Percentiles rank a stretch among this genome's conserved stretches.
Evolutionary conservation across 92 coral and sea anemone species (phyloP).

Genomic region (Phenganax marumi): DNA sequence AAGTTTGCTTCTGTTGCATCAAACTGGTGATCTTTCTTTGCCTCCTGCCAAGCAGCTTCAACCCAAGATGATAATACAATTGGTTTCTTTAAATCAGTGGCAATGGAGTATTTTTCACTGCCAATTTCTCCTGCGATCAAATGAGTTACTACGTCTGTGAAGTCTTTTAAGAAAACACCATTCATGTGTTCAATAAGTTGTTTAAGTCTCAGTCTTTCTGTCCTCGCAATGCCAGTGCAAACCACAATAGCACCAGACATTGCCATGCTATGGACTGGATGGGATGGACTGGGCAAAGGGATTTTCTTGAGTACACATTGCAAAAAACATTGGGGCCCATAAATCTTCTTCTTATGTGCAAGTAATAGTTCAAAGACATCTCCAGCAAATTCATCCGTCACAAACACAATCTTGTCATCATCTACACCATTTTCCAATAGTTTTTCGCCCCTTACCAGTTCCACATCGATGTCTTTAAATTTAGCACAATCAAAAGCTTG

Average conservation of each 20-base stretch:
- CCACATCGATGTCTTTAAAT: constrained; percentile 61
- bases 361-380: constrained; percentile 69
- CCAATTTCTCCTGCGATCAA: constrained; percentile 96
- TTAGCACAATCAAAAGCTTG: constrained; percentile 68
- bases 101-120: constrained; percentile 79
- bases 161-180: constrained; percentile 66
- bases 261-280: constrained; percentile 66
- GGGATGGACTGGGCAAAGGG: constrained; percentile 63
- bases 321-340: constrained; percentile 84
- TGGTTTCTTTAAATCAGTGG: constrained; percentile 68
- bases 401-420: constrained; percentile 60
- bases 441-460: constrained; percentile 61
- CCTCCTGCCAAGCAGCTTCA: constrained; percentile 67
- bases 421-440: constrained; percentile 57
- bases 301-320: constrained; percentile 68
- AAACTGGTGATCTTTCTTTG: constrained; percentile 53
- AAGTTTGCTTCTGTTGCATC: constrained; percentile 67
- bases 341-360: constrained; percentile 64
- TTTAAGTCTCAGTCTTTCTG: constrained; percentile 65
- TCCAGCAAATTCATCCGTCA: constrained; percentile 78
- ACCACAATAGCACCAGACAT: constrained; percentile 67
- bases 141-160: constrained; percentile 87
- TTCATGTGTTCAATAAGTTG: constrained; percentile 78
- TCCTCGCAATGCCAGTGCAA: constrained; percentile 74
- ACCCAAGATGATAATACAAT: constrained; percentile 86